Conservation (phyloP, 2,113 vertebrate genomes). For the Burhinus oedicnemus region DNA sequence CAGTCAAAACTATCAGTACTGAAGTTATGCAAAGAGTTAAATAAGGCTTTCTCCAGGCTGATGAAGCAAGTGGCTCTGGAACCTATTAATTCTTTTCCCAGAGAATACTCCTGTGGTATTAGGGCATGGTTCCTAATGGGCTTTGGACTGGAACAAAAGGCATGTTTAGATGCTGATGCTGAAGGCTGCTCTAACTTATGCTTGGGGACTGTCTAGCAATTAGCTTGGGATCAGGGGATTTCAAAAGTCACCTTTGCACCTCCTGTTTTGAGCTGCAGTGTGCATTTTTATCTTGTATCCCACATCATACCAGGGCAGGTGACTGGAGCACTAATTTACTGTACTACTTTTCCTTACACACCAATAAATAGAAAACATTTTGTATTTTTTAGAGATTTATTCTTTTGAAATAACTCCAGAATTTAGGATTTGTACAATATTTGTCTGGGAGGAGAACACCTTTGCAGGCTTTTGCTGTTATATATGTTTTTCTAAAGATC, state of each 20-base stretch:
- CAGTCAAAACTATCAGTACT: not conserved
- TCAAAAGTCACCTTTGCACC: constrained; percentile 30
- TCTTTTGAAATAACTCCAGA: constrained; percentile 12
- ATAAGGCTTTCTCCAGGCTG: not conserved
- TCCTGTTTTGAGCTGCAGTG: not conserved
- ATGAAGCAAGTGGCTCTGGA: constrained; percentile 19
- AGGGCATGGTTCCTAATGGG: not conserved
- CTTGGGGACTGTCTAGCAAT: constrained; percentile 15
- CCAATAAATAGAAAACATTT: not conserved
- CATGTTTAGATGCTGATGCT: constrained; percentile 36
- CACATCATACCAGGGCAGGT: not conserved
- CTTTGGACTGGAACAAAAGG: constrained; percentile 8
- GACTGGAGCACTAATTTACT: not conserved
- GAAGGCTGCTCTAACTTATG: constrained; percentile 19
- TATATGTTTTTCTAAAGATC: constrained; percentile 5
- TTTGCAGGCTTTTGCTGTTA: not conserved
- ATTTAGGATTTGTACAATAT: not conserved
- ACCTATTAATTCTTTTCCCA: constrained; percentile 25
- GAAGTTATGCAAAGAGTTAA: constrained; percentile 33
- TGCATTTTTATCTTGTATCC: not conserved
- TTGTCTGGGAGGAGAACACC: not conserved
- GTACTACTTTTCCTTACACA: not conserved
- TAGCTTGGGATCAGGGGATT: constrained; percentile 25
- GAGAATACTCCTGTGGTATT: not conserved
- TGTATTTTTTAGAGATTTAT: not conserved